Conservation (phyloP, 2,113 vertebrate genomes). For the Calyptomena viridis region DNA sequence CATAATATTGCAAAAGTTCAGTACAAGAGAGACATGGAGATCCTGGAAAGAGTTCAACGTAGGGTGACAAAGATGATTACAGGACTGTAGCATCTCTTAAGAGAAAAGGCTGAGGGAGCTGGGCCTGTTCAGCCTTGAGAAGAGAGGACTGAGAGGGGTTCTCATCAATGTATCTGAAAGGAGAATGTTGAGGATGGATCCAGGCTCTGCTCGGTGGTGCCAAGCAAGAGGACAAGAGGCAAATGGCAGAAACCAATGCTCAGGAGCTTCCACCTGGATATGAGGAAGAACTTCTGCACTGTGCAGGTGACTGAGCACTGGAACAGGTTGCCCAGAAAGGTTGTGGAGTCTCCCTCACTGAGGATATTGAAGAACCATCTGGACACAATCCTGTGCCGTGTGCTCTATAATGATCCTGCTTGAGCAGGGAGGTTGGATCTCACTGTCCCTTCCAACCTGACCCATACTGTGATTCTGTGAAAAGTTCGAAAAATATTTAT, state of each 20-base stretch:
- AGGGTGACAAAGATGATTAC: background rate
- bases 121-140: background rate
- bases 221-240: background rate
- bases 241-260: background rate
- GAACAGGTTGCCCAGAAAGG: background rate
- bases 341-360: background rate
- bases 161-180: background rate
- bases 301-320: background rate
- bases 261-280: background rate
- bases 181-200: background rate
- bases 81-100: background rate
- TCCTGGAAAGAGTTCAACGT: background rate
- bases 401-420: background rate
- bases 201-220: background rate
- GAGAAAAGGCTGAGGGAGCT: background rate
- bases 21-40: background rate
- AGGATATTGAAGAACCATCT: background rate
- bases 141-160: background rate
- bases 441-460: background rate
- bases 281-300: background rate
- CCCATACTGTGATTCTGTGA: background rate
- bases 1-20: background rate
- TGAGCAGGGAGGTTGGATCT: background rate
- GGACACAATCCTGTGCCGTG: background rate
- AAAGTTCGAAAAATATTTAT: background rate